phyloP scores from a whole-genome alignment of 2,113 vertebrate genomes.

The Tragelaphus scriptus region DNA sequence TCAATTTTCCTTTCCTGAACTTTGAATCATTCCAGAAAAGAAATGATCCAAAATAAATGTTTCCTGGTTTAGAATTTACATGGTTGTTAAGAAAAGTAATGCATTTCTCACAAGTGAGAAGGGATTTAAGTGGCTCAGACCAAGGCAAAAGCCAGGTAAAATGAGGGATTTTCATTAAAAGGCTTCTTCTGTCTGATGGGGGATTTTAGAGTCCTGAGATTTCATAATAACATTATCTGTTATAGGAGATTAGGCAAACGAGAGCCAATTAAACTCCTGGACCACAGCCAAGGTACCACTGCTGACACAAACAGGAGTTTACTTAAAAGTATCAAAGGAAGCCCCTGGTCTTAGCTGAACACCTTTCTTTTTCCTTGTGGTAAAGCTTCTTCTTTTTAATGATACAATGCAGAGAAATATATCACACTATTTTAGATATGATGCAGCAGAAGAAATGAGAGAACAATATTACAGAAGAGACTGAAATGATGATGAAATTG shows the following conservation, averaged over 20 bases:
- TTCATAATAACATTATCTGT: slow-evolving; percentile 71
- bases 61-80: slow-evolving; percentile 58
- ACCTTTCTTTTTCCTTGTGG: not conserved
- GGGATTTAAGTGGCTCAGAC: slow-evolving; percentile 22
- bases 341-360: slow-evolving; percentile 5
- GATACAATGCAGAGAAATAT: not conserved
- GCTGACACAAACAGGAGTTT: slow-evolving; percentile 33
- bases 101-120: slow-evolving; percentile 12
- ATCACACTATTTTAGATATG: not conserved
- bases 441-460: not conserved
- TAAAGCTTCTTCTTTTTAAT: slow-evolving; percentile 13
- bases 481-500: not conserved
- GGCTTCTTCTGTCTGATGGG: slow-evolving; percentile 37
- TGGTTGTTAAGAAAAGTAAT: slow-evolving; percentile 55
- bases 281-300: slow-evolving; percentile 52
- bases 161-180: slow-evolving; percentile 60
- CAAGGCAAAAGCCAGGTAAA: slow-evolving; percentile 56
- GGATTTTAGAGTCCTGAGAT: slow-evolving; percentile 62
- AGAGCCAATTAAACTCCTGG: slow-evolving; percentile 74
- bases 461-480: not conserved
- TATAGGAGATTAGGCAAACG: slow-evolving; percentile 71
- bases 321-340: slow-evolving; percentile 46
- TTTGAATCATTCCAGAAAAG: slow-evolving; percentile 63
- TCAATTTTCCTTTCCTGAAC: slow-evolving; percentile 56
- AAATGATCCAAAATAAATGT: slow-evolving; percentile 62